Percentiles rank a stretch among this genome's conserved stretches.
Evolutionary conservation across 2,888 invertebrate genomes (phyloP).

Genomic region (Phyto melanocephala): DNA sequence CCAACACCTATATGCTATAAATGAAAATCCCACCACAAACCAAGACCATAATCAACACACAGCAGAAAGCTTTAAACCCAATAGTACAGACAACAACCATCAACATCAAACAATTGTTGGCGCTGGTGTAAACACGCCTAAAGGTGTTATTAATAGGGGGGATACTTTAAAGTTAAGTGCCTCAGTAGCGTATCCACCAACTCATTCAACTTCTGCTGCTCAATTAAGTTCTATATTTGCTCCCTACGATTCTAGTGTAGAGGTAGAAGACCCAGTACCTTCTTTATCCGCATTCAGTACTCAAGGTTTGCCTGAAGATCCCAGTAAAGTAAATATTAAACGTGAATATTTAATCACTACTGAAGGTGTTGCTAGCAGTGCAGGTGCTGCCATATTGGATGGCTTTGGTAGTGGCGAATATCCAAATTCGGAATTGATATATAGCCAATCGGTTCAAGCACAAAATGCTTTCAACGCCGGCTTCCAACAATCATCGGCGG

Average conservation of each 20-base stretch:
- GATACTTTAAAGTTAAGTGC: conserved; percentile 75
- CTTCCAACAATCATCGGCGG: conserved; percentile 64
- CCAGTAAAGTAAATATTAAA: conserved; percentile 74
- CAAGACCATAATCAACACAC: conserved; percentile 12
- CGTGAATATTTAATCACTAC: conserved; percentile 72
- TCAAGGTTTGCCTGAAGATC: conserved; percentile 73
- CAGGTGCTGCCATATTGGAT: conserved; percentile 7
- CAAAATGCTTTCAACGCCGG: conserved; percentile 44
- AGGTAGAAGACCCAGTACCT: conserved; percentile 57
- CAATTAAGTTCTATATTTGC: background rate
- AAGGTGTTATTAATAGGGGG: conserved; percentile 65
- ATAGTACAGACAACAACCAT: conserved; percentile 55
- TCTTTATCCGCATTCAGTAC: conserved; percentile 77
- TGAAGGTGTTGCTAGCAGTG: conserved; percentile 63
- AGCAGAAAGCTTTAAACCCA: conserved; percentile 52
- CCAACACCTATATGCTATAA: conserved; percentile 32
- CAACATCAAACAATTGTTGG: background rate
- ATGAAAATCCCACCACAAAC: background rate
- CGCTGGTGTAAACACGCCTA: conserved; percentile 52
- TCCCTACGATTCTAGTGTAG: conserved; percentile 13
- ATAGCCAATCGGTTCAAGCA: conserved; percentile 45
- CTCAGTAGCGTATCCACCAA: conserved; percentile 71
- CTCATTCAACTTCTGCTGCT: conserved; percentile 52
- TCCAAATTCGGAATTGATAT: conserved; percentile 58
- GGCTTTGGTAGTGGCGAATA: conserved; percentile 53